Evolutionary conservation across 2,113 vertebrate genomes (phyloP).

Genomic region (Nothocercus julius): DNA sequence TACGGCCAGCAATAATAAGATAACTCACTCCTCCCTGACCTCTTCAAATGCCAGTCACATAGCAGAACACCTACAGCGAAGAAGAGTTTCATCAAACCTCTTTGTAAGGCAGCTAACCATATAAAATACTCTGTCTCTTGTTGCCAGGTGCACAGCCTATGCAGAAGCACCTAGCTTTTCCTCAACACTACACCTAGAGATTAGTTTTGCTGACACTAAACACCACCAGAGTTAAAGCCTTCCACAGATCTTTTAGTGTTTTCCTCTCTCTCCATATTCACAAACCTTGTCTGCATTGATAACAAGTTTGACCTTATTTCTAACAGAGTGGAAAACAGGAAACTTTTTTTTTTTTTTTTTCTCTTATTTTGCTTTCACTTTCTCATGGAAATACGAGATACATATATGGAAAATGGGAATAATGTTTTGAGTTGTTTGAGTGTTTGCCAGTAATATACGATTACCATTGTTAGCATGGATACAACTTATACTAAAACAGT

Average conservation of each 20-base stretch:
- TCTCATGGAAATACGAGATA: not conserved
- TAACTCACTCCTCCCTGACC: not conserved
- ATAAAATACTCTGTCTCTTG: not conserved
- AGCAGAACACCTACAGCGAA: not conserved
- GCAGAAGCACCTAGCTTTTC: not conserved
- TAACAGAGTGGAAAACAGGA: not conserved
- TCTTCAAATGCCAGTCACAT: not conserved
- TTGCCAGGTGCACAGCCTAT: not conserved
- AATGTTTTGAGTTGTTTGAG: not conserved
- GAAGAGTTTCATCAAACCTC: not conserved
- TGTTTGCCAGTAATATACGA: not conserved
- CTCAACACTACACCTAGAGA: not conserved
- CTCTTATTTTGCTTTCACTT: not conserved
- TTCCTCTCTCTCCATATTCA: not conserved
- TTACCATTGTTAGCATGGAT: not conserved
- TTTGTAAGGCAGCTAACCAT: not conserved
- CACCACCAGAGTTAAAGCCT: not conserved
- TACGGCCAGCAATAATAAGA: not conserved
- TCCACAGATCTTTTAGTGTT: not conserved
- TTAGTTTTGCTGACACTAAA: not conserved
- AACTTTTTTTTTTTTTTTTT: not conserved
- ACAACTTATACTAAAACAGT: too few relatives aligned
- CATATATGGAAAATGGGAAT: not conserved
- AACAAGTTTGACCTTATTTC: not conserved
- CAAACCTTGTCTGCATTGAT: not conserved